Evolutionary conservation across 1,140 invertebrate genomes (phyloP).

Genomic region (Caenorhabditis inopinata): DNA sequence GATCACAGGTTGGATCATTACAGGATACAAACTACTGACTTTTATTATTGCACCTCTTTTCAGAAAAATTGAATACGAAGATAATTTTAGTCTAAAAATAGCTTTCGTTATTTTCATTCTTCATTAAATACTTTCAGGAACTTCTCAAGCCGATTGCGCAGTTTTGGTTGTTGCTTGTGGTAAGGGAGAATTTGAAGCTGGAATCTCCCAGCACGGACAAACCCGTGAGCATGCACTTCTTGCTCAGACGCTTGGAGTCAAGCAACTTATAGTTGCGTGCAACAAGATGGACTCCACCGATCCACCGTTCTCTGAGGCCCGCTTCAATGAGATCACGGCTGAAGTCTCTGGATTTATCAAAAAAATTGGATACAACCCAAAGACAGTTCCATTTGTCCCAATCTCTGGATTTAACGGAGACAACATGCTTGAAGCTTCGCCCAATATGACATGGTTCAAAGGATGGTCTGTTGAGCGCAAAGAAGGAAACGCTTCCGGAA

Average conservation of each 20-base stretch:
- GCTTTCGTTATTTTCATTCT: too few relatives aligned
- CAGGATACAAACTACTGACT: background rate
- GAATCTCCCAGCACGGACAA: conserved; percentile 97
- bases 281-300: conserved; percentile 96
- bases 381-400: conserved; percentile 91
- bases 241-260: conserved; percentile 95
- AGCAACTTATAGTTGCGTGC: conserved; percentile 94
- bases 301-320: conserved; percentile 83
- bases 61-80: too few relatives aligned
- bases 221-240: conserved; percentile 97
- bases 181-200: conserved; percentile 95
- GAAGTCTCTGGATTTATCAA: conserved; percentile 82
- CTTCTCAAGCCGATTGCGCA: conserved; percentile 85
- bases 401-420: conserved; percentile 94
- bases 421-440: conserved; percentile 56
- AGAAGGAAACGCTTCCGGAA: conserved; percentile 82
- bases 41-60: too few relatives aligned
- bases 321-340: conserved; percentile 95
- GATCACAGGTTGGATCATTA: conserved; percentile 78
- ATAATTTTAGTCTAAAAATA: too few relatives aligned
- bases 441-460: conserved; percentile 81
- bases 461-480: conserved; percentile 90
- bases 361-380: conserved; percentile 94
- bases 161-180: conserved; percentile 93
- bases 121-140: conserved; percentile 30